Evolutionary conservation across 64 coral and sea anemone species (phyloP), one percentile per base, ranked within the genome.

Genomic region (Stichodactyla helianthus): DNA sequence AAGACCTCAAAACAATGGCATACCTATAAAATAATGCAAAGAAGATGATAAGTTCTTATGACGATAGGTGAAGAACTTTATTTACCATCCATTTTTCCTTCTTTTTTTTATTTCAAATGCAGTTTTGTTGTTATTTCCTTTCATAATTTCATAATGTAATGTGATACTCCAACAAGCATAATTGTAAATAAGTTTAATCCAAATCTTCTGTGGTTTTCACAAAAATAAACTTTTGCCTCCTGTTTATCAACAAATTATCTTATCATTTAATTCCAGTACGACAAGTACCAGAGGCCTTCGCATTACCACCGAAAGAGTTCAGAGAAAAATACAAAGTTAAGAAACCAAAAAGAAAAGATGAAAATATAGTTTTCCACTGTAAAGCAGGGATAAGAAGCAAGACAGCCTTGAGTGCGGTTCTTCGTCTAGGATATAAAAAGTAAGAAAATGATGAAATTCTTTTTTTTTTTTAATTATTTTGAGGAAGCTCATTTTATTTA

Each of bases 321-420:
- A 74, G 87, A 82, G 16, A 82, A 54, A 90, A 90, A 61, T 96
- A 93, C 78, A 84, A 84, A 15, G 59, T 70, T 12, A 86, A 77
- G 82, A 96, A 96, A 63, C 94, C 94, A 54, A 89, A 97, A 19
- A 56, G 83, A 5, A 85, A 77, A 83, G 88, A 97, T 84, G 89
- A 82, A 71, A 93, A 96, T 53, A 89, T 96, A 16, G 92, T 96
- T 28, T 93, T 96, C 54, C 91, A 96, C 53, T 96, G 94, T 77
- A 92, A 93, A 22, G 88, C 91, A 15, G 94, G 94, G n/a, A 67
- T 83, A 28, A 89, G 94, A 55, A 92, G 91, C 14, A 85, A 88
- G 80, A 82, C 80, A 27, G 94, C 94, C 51, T 23, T 96, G 26
- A 89, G 93, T 59, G 77, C 77, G 5, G 94, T 96, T 13, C 53